Conservation (phyloP, 2,113 vertebrate genomes). For the Casuarius casuarius region DNA sequence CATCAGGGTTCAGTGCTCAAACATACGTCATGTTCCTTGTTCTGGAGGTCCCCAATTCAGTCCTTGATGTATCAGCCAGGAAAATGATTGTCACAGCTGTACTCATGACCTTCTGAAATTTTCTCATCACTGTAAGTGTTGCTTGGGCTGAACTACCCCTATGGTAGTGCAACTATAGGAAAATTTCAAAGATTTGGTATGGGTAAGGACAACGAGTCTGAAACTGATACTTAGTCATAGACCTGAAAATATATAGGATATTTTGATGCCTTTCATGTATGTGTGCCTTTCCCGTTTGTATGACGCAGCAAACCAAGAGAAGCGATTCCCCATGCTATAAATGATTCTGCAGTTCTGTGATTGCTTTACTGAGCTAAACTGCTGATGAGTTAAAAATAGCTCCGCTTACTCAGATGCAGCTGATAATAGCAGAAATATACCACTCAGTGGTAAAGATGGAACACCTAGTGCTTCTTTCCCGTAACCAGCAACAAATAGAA, state of each 20-base stretch:
- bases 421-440: conserved; percentile 29
- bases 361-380: not conserved
- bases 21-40: not conserved
- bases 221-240: conserved; percentile 34
- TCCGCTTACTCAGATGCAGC: conserved; percentile 54
- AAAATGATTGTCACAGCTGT: not conserved
- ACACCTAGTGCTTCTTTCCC: conserved; percentile 29
- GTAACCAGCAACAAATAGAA: conserved; percentile 25
- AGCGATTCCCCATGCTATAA: not conserved
- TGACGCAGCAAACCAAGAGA: not conserved
- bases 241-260: not conserved
- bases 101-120: conserved; percentile 5
- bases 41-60: conserved; percentile 16
- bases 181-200: conserved; percentile 2
- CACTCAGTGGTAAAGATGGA: not conserved
- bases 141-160: not conserved
- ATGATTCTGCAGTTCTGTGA: conserved; percentile 37
- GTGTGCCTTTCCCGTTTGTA: not conserved
- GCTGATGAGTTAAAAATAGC: conserved; percentile 40
- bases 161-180: not conserved
- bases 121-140: not conserved
- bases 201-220: not conserved
- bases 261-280: not conserved
- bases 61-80: conserved; percentile 26
- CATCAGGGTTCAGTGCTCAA: not conserved